Conservation (phyloP, 2,113 vertebrate species). For the Mesitornis unicolor region DNA sequence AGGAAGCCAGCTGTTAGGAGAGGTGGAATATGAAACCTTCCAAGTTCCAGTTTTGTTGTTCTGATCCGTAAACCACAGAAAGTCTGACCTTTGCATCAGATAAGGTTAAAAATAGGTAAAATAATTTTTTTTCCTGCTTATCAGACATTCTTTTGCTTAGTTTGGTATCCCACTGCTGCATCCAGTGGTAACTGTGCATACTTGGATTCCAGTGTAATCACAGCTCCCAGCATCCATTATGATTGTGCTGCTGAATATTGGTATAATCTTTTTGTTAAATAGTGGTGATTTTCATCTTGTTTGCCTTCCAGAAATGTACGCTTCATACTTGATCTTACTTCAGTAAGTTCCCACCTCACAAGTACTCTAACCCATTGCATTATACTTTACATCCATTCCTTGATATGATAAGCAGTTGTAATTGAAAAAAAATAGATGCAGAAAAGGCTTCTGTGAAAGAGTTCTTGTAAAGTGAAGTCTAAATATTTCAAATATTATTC, state of each 20-base stretch:
- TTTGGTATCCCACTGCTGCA: background rate
- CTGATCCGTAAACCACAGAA: background rate
- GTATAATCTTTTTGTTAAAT: background rate
- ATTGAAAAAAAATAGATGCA: background rate
- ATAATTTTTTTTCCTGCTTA: background rate
- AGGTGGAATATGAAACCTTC: background rate
- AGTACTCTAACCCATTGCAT: background rate
- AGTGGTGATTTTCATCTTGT: background rate
- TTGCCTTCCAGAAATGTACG: background rate
- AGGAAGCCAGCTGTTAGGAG: background rate
- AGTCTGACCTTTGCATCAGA: background rate
- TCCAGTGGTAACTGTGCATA: background rate
- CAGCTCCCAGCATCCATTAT: background rate
- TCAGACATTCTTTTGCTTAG: background rate
- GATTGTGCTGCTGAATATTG: background rate
- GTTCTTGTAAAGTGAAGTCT: background rate
- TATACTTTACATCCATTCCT: too few relatives aligned
- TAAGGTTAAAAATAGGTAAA: constrained; percentile 15
- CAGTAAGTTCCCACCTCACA: background rate
- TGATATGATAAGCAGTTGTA: background rate
- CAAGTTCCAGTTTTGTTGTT: background rate
- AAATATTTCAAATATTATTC: background rate
- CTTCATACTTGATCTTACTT: background rate
- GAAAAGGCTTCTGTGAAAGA: background rate
- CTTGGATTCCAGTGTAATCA: constrained; percentile 1